Percentiles rank a stretch among this genome's conserved stretches.
Conservation (phyloP, 2,888 invertebrate species). For the Lagria hirta region DNA sequence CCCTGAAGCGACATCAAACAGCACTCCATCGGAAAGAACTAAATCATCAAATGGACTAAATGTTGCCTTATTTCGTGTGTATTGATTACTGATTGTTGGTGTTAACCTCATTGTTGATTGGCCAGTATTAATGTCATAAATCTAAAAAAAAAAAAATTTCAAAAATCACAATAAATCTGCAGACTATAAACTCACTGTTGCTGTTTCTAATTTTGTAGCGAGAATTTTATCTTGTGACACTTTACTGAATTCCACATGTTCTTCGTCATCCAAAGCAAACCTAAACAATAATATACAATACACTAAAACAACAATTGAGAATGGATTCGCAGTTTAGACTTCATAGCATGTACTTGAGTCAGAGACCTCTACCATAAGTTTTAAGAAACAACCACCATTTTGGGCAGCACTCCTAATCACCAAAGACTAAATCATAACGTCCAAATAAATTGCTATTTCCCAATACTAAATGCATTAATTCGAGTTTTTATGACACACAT, state of each 20-base stretch:
- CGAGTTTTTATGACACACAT: no score
- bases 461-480: no score
- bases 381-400: no score
- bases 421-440: no score
- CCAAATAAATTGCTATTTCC: no score
- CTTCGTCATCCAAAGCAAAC: slow-evolving; percentile 77
- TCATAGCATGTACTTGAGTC: no score
- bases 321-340: no score
- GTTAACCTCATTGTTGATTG: slow-evolving; percentile 70
- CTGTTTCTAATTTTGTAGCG: slow-evolving; percentile 83
- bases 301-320: no score
- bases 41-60: slow-evolving; percentile 93
- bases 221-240: slow-evolving; percentile 81
- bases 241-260: slow-evolving; percentile 91
- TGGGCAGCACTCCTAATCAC: no score
- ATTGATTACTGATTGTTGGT: slow-evolving; percentile 86
- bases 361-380: no score
- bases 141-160: slow-evolving; percentile 50
- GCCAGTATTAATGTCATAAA: slow-evolving; percentile 88
- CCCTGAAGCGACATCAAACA: slow-evolving; percentile 89
- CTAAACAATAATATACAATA: no score
- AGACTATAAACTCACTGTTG: slow-evolving; percentile 60
- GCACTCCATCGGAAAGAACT: slow-evolving; percentile 91
- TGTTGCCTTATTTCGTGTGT: slow-evolving; percentile 90
- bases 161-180: background rate